These are phyloP conservation scores for Fissipunctia ypsillon DNA, from an alignment of 2,888 invertebrate genomes.

Conservation along the genomic window DNA sequence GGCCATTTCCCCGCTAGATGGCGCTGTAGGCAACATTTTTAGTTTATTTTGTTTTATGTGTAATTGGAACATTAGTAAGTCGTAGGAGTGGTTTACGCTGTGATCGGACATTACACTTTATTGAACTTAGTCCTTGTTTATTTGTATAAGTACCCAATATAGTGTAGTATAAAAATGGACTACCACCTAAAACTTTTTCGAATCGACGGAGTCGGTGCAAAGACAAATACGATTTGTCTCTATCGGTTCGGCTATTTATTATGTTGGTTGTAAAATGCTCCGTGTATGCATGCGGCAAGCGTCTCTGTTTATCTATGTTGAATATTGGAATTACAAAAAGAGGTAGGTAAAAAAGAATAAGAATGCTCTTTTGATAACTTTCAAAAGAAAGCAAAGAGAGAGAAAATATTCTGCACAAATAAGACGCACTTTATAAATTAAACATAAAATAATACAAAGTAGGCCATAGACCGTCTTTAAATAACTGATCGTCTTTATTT, in stretches of 20 bases:
- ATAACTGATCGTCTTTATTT: too few species aligned
- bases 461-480: too few species aligned
- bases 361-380: neutral
- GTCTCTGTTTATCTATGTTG: neutral
- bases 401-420: neutral
- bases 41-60: too few species aligned
- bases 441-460: neutral
- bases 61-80: too few species aligned
- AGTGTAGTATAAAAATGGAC: neutral
- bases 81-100: too few species aligned
- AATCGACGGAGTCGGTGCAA: slow-evolving; percentile 11
- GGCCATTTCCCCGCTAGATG: too few species aligned
- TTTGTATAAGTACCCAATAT: too few species aligned
- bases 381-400: neutral
- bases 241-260: slow-evolving; percentile 28
- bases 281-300: slow-evolving; percentile 8
- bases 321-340: neutral
- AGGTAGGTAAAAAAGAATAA: too few species aligned
- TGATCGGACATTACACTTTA: too few species aligned
- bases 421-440: neutral
- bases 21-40: too few species aligned
- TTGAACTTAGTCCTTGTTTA: too few species aligned
- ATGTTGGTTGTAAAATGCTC: slow-evolving; percentile 23
- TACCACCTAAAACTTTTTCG: slow-evolving; percentile 19
- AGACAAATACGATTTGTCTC: slow-evolving; percentile 46